Conservation (phyloP, 1,140 invertebrate species). For the Drosophila watanabei region DNA sequence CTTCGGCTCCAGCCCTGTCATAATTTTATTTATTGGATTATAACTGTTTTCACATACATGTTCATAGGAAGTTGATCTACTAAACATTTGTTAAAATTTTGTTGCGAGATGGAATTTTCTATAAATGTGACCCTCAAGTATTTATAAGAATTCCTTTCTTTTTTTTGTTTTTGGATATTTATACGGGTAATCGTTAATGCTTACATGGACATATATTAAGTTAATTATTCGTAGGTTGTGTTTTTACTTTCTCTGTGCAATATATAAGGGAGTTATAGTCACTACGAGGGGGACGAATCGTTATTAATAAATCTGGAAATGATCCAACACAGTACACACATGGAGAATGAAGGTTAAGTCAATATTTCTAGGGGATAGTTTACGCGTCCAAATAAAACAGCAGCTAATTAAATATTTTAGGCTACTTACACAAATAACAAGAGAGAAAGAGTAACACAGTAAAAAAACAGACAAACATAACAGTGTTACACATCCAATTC, state of each 20-base stretch:
- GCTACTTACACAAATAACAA: constrained; percentile 48
- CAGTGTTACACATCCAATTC: constrained; percentile 33
- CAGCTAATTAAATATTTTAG: constrained; percentile 43
- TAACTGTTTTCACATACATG: constrained; percentile 39
- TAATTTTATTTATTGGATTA: constrained; percentile 49
- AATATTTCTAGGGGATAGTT: constrained; percentile 15
- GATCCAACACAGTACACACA: constrained; percentile 33
- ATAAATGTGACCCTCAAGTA: constrained; percentile 63
- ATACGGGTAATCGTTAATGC: constrained; percentile 39
- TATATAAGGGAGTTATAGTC: constrained; percentile 43
- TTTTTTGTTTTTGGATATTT: constrained; percentile 24
- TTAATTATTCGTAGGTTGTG: constrained; percentile 43
- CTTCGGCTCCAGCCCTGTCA: constrained; percentile 24
- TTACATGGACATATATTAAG: constrained; percentile 43
- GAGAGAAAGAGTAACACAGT: constrained; percentile 25
- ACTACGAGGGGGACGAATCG: constrained; percentile 24
- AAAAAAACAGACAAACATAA: constrained; percentile 44
- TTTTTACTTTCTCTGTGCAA: constrained; percentile 43
- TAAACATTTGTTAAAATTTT: constrained; percentile 56
- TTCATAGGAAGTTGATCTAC: constrained; percentile 50
- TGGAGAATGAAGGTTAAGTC: constrained; percentile 17
- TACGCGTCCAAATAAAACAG: constrained; percentile 37
- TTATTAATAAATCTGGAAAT: constrained; percentile 32
- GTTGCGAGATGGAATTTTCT: constrained; percentile 56
- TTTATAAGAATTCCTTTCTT: constrained; percentile 37